phyloP scores from a whole-genome alignment of 2,797 vertebrate genomes.

The Sphenodon punctatus region DNA sequence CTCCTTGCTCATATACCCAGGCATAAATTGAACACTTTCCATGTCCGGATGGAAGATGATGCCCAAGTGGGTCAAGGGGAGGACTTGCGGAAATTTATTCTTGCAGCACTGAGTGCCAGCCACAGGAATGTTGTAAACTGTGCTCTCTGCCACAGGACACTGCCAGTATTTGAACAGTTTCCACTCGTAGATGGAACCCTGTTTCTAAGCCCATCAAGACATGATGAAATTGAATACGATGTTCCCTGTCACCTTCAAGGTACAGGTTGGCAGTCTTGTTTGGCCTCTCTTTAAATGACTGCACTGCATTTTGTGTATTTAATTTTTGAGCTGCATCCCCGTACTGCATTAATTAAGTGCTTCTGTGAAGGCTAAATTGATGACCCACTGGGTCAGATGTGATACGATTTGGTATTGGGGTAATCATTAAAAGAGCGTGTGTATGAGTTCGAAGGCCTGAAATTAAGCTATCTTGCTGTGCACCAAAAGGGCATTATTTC shows the following conservation, averaged over 20 bases:
- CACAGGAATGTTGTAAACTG: conserved; percentile 97
- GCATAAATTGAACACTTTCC: conserved; percentile 98
- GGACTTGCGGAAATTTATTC: conserved; percentile 96
- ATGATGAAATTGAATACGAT: conserved; percentile 98
- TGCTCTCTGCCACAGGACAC: conserved; percentile 90
- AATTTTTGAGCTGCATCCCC: background rate
- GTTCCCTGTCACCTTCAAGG: conserved; percentile 99
- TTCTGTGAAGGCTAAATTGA: conserved; percentile 1
- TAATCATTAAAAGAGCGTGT: background rate
- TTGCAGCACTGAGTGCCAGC: conserved; percentile 94
- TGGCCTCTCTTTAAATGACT: conserved; percentile 43
- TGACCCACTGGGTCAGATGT: background rate
- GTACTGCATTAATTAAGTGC: background rate
- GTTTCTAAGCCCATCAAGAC: conserved; percentile 96
- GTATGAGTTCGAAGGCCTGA: background rate
- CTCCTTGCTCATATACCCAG: conserved; percentile 94
- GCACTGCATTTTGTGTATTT: conserved; percentile 21
- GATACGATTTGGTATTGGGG: background rate
- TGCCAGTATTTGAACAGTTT: conserved; percentile 98
- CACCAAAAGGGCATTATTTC: background rate
- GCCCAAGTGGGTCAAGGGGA: conserved; percentile 97
- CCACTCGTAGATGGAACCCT: conserved; percentile 97
- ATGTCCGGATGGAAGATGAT: conserved; percentile 98
- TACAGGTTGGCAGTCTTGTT: conserved; percentile 76
- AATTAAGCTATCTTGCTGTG: background rate